phyloP scores from a whole-genome alignment of 1,140 invertebrate species.

The Globodera rostochiensis region DNA sequence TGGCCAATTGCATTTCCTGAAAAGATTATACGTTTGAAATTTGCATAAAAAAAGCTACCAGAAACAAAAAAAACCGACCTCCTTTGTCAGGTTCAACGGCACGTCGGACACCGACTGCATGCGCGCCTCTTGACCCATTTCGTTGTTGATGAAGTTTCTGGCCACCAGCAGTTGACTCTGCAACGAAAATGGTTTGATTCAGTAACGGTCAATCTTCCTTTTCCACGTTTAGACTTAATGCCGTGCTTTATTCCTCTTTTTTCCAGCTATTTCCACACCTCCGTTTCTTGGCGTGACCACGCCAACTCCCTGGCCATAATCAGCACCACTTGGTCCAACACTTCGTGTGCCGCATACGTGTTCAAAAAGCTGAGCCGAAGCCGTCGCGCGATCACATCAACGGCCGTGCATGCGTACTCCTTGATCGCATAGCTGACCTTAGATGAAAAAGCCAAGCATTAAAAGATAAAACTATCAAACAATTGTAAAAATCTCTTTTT shows the following conservation, averaged over 20 bases:
- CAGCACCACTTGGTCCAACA: slow-evolving; percentile 79
- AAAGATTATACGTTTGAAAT: neutral
- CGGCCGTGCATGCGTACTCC: slow-evolving; percentile 92
- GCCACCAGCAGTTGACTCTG: slow-evolving; percentile 79
- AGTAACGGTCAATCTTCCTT: too few species aligned
- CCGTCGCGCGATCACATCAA: slow-evolving; percentile 92
- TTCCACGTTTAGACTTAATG: too few species aligned
- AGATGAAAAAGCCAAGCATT: slow-evolving; percentile 43
- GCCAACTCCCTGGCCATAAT: slow-evolving; percentile 95
- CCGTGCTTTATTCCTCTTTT: neutral
- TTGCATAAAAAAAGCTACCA: too few species aligned
- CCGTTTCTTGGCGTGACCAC: slow-evolving; percentile 80
- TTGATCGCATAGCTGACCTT: slow-evolving; percentile 83
- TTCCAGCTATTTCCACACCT: slow-evolving; percentile 66
- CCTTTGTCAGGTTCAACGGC: slow-evolving; percentile 87
- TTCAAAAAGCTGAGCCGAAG: slow-evolving; percentile 92
- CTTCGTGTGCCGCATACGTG: slow-evolving; percentile 89
- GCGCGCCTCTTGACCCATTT: slow-evolving; percentile 96
- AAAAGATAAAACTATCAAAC: neutral
- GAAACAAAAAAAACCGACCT: slow-evolving; percentile 62
- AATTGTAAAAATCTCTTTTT: too few species aligned
- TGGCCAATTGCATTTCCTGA: slow-evolving; percentile 84
- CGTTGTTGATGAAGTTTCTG: slow-evolving; percentile 81
- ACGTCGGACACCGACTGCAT: slow-evolving; percentile 80
- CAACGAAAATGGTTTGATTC: slow-evolving; percentile 13